phyloP scores from a whole-genome alignment of 37 sponge, comb jelly and placozoan genomes.

The Halisarca cf. caerulea region DNA sequence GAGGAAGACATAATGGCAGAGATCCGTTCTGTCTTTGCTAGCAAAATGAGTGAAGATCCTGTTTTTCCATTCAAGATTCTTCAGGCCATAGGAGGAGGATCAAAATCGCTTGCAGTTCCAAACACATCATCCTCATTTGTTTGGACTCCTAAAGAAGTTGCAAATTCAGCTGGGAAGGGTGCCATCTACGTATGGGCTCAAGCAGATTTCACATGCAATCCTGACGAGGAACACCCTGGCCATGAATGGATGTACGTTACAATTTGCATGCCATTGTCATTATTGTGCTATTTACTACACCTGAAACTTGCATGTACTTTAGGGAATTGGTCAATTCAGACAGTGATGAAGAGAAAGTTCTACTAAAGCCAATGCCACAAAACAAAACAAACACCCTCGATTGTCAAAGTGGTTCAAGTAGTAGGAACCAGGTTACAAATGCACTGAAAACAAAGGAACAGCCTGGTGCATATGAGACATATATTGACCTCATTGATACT shows the following conservation, averaged over 20 bases:
- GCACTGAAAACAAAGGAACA: neutral
- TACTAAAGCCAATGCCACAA: too few species aligned
- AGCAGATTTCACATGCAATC: neutral
- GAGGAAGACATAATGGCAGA: neutral
- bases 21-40: neutral
- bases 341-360: neutral
- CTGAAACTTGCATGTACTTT: neutral
- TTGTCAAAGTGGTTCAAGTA: neutral
- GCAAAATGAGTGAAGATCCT: neutral
- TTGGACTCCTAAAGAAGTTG: constrained; percentile 6
- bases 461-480: neutral
- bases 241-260: neutral
- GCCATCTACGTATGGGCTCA: constrained; percentile 1
- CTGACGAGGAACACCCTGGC: neutral
- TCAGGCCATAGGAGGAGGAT: constrained; percentile 12
- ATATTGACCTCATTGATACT: neutral
- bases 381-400: too few species aligned
- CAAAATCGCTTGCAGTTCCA: neutral
- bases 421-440: neutral
- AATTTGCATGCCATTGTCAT: neutral
- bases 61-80: neutral
- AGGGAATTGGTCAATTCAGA: neutral
- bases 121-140: neutral
- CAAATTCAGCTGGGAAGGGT: neutral
- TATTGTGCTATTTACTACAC: neutral